Conservation (phyloP, 1,140 invertebrate genomes). For the Heliothis subflexa region DNA sequence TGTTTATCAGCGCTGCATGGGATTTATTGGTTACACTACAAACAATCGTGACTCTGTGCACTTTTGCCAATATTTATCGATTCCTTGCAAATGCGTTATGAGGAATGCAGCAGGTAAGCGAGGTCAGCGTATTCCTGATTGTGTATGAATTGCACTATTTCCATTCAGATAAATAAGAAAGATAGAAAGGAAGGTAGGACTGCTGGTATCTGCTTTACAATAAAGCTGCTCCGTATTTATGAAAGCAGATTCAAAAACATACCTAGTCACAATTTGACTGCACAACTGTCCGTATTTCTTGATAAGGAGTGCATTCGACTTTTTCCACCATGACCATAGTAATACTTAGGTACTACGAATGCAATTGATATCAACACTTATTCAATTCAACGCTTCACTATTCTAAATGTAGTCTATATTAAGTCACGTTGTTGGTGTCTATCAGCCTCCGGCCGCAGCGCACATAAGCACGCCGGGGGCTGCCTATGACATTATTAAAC, state of each 20-base stretch:
- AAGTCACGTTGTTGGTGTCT: conserved; percentile 58
- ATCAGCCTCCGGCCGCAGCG: conserved; percentile 36
- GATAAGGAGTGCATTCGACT: neutral
- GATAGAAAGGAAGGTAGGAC: too few relatives aligned
- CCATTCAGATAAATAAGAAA: too few relatives aligned
- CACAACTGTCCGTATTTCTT: neutral
- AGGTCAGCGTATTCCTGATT: neutral
- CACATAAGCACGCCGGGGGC: conserved; percentile 52
- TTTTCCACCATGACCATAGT: too few relatives aligned
- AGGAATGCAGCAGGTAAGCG: conserved; percentile 1
- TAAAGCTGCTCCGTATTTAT: too few relatives aligned
- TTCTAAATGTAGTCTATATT: conserved; percentile 21
- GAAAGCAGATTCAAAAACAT: too few relatives aligned
- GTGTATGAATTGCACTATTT: too few relatives aligned
- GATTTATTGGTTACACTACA: conserved; percentile 59
- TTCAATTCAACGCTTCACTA: neutral
- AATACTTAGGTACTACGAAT: too few relatives aligned
- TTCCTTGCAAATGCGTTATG: conserved; percentile 17
- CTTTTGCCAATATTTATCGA: conserved; percentile 56
- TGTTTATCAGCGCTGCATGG: conserved; percentile 53
- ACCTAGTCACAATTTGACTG: neutral
- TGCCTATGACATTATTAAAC: conserved; percentile 80
- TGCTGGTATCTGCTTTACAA: too few relatives aligned
- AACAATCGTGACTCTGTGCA: conserved; percentile 56
- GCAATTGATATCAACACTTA: neutral